A percentile compares a stretch with the other conserved stretches of the same genome.
Evolutionary conservation across 2,888 invertebrate genomes (phyloP).

Genomic region (Nowickia ferox): DNA sequence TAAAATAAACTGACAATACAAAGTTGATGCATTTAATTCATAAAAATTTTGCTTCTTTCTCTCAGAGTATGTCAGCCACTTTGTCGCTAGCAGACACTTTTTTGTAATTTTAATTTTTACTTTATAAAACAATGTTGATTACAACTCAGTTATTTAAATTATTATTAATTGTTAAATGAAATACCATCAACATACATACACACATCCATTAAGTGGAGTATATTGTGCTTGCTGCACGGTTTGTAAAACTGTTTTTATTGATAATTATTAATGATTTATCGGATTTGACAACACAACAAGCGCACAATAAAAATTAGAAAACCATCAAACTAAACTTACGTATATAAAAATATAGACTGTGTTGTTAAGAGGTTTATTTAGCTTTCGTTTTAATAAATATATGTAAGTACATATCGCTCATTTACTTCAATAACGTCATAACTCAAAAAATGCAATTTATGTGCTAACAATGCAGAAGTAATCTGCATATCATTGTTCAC

Average conservation of each 20-base stretch:
- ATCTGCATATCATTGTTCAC: too few relatives aligned
- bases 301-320: not conserved
- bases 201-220: not conserved
- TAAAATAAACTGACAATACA: not conserved
- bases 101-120: slow-evolving; percentile 29
- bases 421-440: too few relatives aligned
- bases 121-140: slow-evolving; percentile 2
- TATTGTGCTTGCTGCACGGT: not conserved
- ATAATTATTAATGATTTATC: slow-evolving; percentile 41
- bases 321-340: slow-evolving; percentile 10
- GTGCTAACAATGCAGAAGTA: too few relatives aligned
- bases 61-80: slow-evolving; percentile 26
- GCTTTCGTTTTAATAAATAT: not conserved
- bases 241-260: slow-evolving; percentile 29
- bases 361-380: not conserved
- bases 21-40: not conserved
- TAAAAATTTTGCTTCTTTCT: not conserved
- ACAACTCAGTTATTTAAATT: not conserved
- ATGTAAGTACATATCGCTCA: too few relatives aligned
- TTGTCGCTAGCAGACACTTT: slow-evolving; percentile 8
- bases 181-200: not conserved
- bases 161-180: not conserved
- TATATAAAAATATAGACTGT: slow-evolving; percentile 6
- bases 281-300: not conserved
- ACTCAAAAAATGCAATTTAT: too few relatives aligned